Evolutionary conservation across 2,797 vertebrate genomes (phyloP).

Genomic region (Pogoniulus pusillus): DNA sequence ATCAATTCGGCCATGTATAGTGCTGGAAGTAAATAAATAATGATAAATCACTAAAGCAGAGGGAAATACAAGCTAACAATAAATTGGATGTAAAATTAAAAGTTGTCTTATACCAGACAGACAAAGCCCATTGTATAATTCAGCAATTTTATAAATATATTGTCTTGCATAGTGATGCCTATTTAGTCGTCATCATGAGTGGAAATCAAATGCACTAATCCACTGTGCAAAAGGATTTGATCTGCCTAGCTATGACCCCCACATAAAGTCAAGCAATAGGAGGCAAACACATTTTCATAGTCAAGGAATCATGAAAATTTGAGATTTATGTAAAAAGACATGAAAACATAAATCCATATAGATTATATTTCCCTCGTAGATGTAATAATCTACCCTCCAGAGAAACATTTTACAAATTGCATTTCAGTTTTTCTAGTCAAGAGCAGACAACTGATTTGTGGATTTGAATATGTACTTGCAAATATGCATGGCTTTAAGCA

Average conservation of each 20-base stretch:
- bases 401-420: neutral
- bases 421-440: neutral
- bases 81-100: neutral
- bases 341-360: neutral
- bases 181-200: neutral
- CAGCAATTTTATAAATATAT: neutral
- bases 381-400: neutral
- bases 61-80: neutral
- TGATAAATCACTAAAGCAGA: neutral
- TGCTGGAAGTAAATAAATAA: slow-evolving; percentile 77
- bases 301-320: neutral
- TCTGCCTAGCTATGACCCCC: neutral
- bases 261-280: neutral
- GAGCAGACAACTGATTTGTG: neutral
- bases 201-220: neutral
- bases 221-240: neutral
- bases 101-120: neutral
- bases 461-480: neutral
- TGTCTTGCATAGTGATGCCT: neutral
- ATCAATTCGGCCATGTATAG: slow-evolving; percentile 98
- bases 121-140: slow-evolving; percentile 3
- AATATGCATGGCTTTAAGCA: neutral
- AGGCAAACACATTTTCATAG: neutral
- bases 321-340: neutral
- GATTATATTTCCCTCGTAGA: neutral